These are phyloP conservation scores for Alosa sapidissima DNA, from an alignment of 2,797 vertebrate genomes.

Conservation along the genomic window DNA sequence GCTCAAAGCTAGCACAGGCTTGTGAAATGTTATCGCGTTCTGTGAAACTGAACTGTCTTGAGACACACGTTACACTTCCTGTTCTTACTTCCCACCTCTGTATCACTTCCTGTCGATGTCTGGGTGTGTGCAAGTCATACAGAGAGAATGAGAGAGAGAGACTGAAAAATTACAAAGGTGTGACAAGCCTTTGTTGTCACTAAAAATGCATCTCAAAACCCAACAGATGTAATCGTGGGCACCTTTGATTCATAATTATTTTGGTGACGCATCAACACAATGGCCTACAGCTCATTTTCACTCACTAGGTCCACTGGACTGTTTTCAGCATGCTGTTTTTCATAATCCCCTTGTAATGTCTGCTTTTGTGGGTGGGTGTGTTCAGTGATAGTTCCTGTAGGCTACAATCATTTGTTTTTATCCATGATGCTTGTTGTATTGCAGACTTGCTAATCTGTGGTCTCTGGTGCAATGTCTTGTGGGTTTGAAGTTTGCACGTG, in stretches of 20 bases:
- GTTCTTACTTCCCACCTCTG: conserved; percentile 61
- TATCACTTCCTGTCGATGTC: conserved; percentile 70
- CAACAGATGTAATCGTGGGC: no score
- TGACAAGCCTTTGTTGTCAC: background rate
- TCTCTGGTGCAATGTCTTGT: background rate
- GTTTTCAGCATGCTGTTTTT: background rate
- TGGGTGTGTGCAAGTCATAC: conserved; percentile 9
- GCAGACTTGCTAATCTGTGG: no score
- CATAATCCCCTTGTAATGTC: background rate
- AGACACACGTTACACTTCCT: conserved; percentile 69
- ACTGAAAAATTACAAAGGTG: background rate
- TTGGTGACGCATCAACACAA: background rate
- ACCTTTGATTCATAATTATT: background rate
- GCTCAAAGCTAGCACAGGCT: background rate
- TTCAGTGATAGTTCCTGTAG: background rate
- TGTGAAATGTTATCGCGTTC: background rate
- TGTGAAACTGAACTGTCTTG: conserved; percentile 48
- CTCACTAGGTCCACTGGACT: background rate
- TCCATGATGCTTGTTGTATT: no score
- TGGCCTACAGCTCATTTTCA: background rate
- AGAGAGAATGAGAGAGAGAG: background rate
- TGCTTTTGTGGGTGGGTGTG: background rate
- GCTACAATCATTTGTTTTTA: background rate
- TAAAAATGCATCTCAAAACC: background rate
- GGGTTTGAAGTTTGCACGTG: background rate